Evolutionary conservation across 2,113 vertebrate species (phyloP).

Genomic region (Lophura nycthemera): DNA sequence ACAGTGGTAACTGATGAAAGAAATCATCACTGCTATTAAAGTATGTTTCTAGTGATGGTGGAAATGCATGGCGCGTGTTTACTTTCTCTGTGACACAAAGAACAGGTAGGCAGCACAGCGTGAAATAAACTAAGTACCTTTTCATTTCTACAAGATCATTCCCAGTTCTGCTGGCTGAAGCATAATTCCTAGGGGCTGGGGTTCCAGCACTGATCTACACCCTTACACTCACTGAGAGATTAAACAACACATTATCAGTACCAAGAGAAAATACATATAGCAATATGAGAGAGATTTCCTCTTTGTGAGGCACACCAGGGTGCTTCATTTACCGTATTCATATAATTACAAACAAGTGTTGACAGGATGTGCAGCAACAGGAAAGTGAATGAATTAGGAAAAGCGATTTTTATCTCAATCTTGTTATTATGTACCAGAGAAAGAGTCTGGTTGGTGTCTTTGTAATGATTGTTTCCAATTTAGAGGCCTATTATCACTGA

Average conservation of each 20-base stretch:
- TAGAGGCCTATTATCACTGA: neutral
- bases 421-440: neutral
- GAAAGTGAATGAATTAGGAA: constrained; percentile 36
- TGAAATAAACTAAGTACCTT: neutral
- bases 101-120: neutral
- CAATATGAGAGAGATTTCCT: neutral
- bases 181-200: neutral
- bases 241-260: neutral
- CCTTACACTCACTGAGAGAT: neutral
- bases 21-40: neutral
- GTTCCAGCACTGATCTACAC: rapidly evolving
- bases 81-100: neutral
- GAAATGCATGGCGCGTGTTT: neutral
- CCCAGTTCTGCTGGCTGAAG: neutral
- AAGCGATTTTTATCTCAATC: constrained; percentile 29
- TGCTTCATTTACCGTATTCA: neutral
- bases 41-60: neutral
- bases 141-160: neutral
- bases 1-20: neutral
- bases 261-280: neutral
- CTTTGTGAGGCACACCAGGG: neutral
- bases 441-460: neutral
- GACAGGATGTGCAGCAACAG: neutral
- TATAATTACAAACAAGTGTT: constrained; percentile 22
- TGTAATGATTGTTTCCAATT: neutral